Conservation (phyloP, 2,113 vertebrate genomes). For the Bujurquina vittata region DNA sequence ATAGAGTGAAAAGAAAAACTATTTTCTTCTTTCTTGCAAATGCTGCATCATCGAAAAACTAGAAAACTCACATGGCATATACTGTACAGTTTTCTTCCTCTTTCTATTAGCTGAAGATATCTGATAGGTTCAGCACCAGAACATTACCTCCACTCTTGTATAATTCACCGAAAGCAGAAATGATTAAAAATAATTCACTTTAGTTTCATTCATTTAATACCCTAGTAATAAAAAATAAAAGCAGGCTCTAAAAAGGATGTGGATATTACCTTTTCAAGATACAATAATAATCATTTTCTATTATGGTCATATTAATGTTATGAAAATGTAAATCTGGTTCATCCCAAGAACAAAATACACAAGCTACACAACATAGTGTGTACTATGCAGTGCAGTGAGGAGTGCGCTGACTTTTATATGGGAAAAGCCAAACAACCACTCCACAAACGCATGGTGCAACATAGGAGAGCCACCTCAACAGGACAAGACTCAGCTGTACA, state of each 20-base stretch:
- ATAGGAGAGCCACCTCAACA: neutral
- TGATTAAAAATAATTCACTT: neutral
- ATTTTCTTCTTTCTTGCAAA: neutral
- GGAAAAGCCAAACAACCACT: neutral
- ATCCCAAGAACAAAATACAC: neutral
- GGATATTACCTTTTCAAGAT: neutral
- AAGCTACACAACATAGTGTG: neutral
- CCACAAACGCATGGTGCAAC: neutral
- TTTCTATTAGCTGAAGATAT: neutral
- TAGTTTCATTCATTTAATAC: neutral
- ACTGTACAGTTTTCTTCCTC: neutral
- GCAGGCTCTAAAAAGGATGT: neutral
- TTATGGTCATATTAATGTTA: neutral
- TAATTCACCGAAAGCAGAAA: neutral
- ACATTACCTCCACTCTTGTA: neutral
- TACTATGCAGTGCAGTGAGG: neutral
- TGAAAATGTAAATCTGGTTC: neutral
- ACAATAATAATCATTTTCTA: neutral
- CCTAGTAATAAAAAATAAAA: neutral
- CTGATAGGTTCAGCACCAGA: neutral
- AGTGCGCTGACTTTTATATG: neutral
- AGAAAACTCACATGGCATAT: neutral
- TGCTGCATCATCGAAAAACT: neutral
- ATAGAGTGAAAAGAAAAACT: neutral
- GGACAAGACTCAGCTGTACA: neutral